Evolutionary conservation across 2,888 invertebrate genomes (phyloP).

Genomic region (Drymonia ruficornis): DNA sequence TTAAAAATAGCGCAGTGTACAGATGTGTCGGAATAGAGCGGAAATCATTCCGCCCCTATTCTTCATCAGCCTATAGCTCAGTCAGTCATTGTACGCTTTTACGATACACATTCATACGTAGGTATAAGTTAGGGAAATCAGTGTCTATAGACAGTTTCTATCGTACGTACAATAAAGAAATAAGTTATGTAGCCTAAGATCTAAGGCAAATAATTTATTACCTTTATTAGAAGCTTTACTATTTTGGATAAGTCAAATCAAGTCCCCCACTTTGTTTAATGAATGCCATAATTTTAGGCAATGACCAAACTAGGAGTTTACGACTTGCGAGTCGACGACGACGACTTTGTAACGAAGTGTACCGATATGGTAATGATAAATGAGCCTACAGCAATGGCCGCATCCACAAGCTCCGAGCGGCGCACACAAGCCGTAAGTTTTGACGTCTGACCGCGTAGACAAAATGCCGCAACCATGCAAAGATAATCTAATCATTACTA

Average conservation of each 20-base stretch:
- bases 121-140: too few species aligned
- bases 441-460: too few species aligned
- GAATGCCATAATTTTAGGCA: not conserved
- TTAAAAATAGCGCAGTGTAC: conserved; percentile 24
- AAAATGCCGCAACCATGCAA: too few species aligned
- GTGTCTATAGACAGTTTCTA: too few species aligned
- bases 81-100: conserved; percentile 4
- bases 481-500: too few species aligned
- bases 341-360: not conserved
- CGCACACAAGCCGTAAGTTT: too few species aligned
- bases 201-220: too few species aligned
- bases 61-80: conserved; percentile 14
- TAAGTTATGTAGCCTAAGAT: too few species aligned
- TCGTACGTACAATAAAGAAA: too few species aligned
- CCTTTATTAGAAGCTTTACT: not conserved
- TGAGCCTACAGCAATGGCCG: not conserved
- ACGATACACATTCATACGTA: too few species aligned
- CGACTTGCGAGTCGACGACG: too few species aligned
- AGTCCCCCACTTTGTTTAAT: not conserved
- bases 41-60: conserved; percentile 30
- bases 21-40: conserved; percentile 13
- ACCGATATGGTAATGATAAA: not conserved
- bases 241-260: not conserved
- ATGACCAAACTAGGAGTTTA: not conserved
- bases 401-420: too few species aligned